phyloP scores from a whole-genome alignment of 2,113 vertebrate genomes.

The Cyphotilapia sp. region DNA sequence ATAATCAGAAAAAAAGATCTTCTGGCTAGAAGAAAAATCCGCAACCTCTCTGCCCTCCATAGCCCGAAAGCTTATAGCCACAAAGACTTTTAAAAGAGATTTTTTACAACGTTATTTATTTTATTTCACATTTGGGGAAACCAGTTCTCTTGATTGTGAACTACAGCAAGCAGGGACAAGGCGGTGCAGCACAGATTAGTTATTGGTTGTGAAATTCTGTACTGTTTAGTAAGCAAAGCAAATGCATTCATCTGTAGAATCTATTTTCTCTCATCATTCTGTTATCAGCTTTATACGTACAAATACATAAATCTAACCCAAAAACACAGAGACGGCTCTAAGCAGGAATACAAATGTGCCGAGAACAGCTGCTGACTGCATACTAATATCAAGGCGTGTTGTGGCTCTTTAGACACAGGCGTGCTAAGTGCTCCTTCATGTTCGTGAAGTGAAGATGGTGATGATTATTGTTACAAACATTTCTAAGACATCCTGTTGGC shows the following conservation, averaged over 20 bases:
- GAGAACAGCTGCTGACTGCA: not conserved
- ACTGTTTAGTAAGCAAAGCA: slow-evolving; percentile 18
- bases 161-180: not conserved
- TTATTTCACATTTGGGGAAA: not conserved
- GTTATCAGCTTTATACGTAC: slow-evolving; percentile 19
- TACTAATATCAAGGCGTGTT: not conserved
- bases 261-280: slow-evolving; percentile 21
- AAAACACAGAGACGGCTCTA: not conserved
- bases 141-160: not conserved
- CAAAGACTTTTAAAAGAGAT: not conserved
- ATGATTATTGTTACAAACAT: not conserved
- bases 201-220: not conserved
- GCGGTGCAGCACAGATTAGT: not conserved
- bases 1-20: not conserved
- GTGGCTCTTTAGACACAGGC: not conserved
- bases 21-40: not conserved
- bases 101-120: not conserved
- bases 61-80: not conserved
- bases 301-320: slow-evolving; percentile 30
- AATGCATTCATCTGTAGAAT: slow-evolving; percentile 18
- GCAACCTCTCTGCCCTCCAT: not conserved
- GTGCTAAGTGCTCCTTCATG: not conserved
- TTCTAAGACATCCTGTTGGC: not conserved
- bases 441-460: not conserved
- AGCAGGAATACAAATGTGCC: slow-evolving; percentile 24